A percentile compares a stretch with the other conserved stretches of the same genome.
phyloP scores from a whole-genome alignment of 37 sponge, comb jelly and placozoan species.

The Eunapius fragilis region DNA sequence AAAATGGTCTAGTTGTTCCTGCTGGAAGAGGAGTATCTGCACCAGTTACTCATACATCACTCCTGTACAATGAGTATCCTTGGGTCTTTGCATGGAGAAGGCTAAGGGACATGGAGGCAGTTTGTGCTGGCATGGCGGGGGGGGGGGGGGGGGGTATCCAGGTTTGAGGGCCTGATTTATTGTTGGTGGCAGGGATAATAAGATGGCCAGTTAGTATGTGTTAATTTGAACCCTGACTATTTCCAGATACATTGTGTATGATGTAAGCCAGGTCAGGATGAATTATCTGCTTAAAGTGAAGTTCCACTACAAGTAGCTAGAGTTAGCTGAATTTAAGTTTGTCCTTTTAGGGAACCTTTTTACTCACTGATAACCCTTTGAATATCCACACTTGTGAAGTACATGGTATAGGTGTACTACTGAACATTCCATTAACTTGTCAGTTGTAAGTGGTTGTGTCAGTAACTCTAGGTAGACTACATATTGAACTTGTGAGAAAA shows the following conservation, averaged over 20 bases:
- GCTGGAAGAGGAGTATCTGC: slow-evolving; percentile 57
- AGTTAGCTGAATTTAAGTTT: not conserved
- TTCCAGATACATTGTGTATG: slow-evolving; percentile 95
- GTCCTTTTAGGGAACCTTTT: not conserved
- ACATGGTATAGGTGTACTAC: not conserved
- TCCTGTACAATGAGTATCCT: slow-evolving; percentile 98
- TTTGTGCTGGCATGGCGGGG: too few relatives aligned
- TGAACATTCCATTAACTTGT: not conserved
- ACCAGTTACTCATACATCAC: slow-evolving; percentile 52
- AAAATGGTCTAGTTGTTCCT: slow-evolving; percentile 76
- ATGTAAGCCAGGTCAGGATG: slow-evolving; percentile 94
- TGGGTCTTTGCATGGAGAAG: not conserved
- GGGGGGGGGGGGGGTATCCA: too few relatives aligned
- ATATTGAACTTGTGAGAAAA: too few relatives aligned
- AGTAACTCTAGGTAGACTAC: too few relatives aligned
- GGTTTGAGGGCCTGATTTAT: not conserved
- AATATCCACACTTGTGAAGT: too few relatives aligned
- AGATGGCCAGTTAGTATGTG: too few relatives aligned
- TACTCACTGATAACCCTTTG: too few relatives aligned
- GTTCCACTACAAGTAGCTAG: slow-evolving; percentile 74
- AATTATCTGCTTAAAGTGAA: slow-evolving; percentile 89
- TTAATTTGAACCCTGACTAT: not conserved
- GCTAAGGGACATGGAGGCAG: too few relatives aligned
- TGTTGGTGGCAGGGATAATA: too few relatives aligned
- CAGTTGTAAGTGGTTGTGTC: too few relatives aligned